Evolutionary conservation across 2,113 vertebrate species (phyloP), one percentile per base, ranked within the genome.

Genomic region (Speoplatyrhinus poulsoni): DNA sequence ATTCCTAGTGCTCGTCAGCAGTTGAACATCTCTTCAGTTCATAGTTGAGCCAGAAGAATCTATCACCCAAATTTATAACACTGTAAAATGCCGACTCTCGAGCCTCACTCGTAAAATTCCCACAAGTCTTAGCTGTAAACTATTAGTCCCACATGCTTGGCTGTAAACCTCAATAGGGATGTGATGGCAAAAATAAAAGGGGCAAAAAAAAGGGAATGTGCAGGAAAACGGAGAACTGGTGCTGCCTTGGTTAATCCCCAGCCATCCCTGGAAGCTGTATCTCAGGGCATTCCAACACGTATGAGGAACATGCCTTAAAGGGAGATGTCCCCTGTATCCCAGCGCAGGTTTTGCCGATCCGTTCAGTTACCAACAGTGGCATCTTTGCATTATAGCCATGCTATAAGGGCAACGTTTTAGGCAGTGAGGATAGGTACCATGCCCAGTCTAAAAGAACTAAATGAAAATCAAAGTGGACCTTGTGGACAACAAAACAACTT

Each of bases 401-500:
- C n/a, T 54, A 8, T 12, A 15, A n/a, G 3, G 58, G 33, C 58
- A 36, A 60, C 33, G 1, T 41, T 60, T 41, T 6, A 60, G 58
- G 58, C 58, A 60, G 58, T 60, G 33, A 8, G 41, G 58, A 60
- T 60, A 33, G 58, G 11, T 9, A 41, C 36, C 58, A 41, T n/a
- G 58, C 13, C 15, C 32, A 13, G 58, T 60, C n/a, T 11, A 60
- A 60, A 41, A 4, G 41, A 60, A 41, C 11, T 9, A 60, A 9
- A 60, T 41, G 15, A 33, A 60, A 41, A 32, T 32, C 32, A 60
- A 6, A 36, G 33, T 46, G 58, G 12, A 33, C 33, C 32, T 60
- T 6, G n/a, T 12, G 36, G 6, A 60, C 46, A 60, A 32, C 36
- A 41, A 60, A 26, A 26, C 26, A 26, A 26, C 26, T 8, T 60